These are phyloP conservation scores for Ornithoptera alexandrae DNA, from an alignment of 2,888 invertebrate genomes.

Conservation along the genomic window DNA sequence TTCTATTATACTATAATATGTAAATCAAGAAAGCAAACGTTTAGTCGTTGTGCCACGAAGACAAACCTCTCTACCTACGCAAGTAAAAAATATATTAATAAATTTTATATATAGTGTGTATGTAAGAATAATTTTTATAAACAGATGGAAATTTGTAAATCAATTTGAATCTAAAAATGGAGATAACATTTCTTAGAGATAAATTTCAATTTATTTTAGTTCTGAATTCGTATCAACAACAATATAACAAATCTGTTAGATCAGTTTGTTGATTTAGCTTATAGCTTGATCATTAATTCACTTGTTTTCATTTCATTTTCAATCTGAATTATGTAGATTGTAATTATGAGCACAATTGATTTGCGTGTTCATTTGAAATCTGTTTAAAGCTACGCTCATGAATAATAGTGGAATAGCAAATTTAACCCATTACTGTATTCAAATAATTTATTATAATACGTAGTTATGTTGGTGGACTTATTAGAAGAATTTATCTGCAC, in stretches of 20 bases:
- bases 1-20: no score
- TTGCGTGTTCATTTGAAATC: neutral
- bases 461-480: no score
- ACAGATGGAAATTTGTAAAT: neutral
- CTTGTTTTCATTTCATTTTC: neutral
- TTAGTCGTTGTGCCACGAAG: no score
- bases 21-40: no score
- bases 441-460: no score
- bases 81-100: no score
- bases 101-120: no score
- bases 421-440: neutral
- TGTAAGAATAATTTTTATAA: no score
- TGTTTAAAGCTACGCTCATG: neutral
- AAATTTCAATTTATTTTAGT: neutral
- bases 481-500: no score
- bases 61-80: no score
- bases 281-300: neutral
- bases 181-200: neutral
- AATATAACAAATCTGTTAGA: neutral
- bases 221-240: neutral
- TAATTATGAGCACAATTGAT: neutral
- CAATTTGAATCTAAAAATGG: neutral
- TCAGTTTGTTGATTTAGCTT: neutral
- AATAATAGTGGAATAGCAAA: neutral
- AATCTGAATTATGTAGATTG: constrained; percentile 1